Evolutionary conservation across 2,888 invertebrate species (phyloP).

Genomic region (Pinctada fucata): DNA sequence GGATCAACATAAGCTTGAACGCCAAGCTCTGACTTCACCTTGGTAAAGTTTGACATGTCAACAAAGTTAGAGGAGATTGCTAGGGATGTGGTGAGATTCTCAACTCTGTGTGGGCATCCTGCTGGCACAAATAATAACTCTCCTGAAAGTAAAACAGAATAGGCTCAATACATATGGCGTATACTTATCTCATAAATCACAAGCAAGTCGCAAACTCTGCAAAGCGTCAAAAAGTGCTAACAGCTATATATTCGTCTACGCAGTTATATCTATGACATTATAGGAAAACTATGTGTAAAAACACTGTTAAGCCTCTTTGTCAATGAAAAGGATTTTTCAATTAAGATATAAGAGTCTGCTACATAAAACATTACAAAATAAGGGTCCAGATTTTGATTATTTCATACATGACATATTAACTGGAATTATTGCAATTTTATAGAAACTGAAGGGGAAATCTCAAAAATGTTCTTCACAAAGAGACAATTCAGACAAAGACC

Average conservation of each 20-base stretch:
- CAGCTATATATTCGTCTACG: no score
- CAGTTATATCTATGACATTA: neutral
- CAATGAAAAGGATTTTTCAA: no score
- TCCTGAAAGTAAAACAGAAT: slow-evolving; percentile 53
- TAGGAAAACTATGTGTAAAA: no score
- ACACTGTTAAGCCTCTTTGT: no score
- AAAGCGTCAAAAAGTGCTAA: neutral
- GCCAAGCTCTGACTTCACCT: slow-evolving; percentile 63
- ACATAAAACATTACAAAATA: no score
- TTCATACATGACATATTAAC: no score
- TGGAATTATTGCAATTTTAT: no score
- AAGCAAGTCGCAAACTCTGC: slow-evolving; percentile 1
- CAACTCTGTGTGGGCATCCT: slow-evolving; percentile 71
- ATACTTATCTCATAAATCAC: neutral
- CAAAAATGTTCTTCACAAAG: no score
- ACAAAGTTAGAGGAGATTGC: slow-evolving; percentile 75
- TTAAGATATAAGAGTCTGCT: no score
- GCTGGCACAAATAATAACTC: slow-evolving; percentile 72
- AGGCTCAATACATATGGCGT: neutral
- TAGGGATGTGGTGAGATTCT: slow-evolving; percentile 66
- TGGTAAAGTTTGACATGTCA: slow-evolving; percentile 64
- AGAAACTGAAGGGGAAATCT: no score
- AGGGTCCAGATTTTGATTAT: no score
- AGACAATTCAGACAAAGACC: no score
- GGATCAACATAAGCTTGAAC: slow-evolving; percentile 63